phyloP scores from a whole-genome alignment of 2,888 invertebrate species.

The Acleris laterana region DNA sequence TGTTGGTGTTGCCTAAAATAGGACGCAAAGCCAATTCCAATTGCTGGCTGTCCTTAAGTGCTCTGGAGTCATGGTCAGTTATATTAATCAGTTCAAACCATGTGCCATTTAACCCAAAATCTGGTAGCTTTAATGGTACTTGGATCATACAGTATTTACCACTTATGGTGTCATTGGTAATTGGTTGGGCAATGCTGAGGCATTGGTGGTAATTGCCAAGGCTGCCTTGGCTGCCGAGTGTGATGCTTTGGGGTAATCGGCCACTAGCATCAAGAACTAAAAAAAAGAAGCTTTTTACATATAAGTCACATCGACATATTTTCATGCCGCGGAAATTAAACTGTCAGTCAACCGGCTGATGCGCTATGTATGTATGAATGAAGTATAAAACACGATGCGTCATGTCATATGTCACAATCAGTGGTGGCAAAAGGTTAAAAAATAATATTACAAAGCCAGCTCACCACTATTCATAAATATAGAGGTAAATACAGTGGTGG shows the following conservation, averaged over 20 bases:
- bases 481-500: too few species aligned
- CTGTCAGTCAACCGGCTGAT: too few species aligned
- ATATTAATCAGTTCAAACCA: constrained; percentile 13
- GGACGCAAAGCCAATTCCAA: constrained; percentile 7
- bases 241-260: constrained; percentile 35
- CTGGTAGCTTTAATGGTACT: constrained; percentile 10
- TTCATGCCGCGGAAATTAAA: too few species aligned
- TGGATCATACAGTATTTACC: constrained; percentile 38
- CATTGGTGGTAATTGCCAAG: constrained; percentile 39
- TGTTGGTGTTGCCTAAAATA: constrained; percentile 15
- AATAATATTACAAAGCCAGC: too few species aligned
- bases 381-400: too few species aligned
- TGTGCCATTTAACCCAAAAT: neutral
- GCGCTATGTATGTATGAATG: too few species aligned
- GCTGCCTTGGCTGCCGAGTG: constrained; percentile 18
- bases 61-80: neutral
- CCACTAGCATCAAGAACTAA: constrained; percentile 39
- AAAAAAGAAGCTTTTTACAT: neutral
- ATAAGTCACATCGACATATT: too few species aligned
- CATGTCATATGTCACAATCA: too few species aligned
- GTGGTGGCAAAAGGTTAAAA: too few species aligned
- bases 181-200: constrained; percentile 30
- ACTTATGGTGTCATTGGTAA: constrained; percentile 21
- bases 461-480: too few species aligned
- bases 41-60: neutral